phyloP scores from a whole-genome alignment of 1,140 invertebrate species.

The Anastrepha ludens region DNA sequence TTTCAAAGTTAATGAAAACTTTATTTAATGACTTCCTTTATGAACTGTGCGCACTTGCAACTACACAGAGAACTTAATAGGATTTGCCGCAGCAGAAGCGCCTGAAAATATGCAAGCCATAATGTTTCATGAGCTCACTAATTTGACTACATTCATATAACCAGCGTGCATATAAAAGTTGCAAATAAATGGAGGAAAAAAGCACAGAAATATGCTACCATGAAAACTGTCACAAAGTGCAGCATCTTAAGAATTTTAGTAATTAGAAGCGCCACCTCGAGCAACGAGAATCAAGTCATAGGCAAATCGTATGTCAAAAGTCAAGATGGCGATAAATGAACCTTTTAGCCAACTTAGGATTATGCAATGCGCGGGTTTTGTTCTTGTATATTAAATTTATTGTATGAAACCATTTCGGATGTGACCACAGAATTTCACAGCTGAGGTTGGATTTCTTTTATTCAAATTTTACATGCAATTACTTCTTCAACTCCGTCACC shows the following conservation, averaged over 20 bases:
- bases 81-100: not conserved
- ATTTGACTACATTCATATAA: not conserved
- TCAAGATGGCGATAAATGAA: not conserved
- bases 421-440: too few species aligned
- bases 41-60: not conserved
- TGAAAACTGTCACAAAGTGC: slow-evolving; percentile 30
- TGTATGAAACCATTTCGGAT: too few species aligned
- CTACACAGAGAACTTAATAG: not conserved
- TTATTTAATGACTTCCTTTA: slow-evolving; percentile 51
- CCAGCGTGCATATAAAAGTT: not conserved
- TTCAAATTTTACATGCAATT: not conserved
- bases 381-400: too few species aligned
- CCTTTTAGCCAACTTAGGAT: not conserved
- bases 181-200: not conserved
- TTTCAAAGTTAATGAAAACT: slow-evolving; percentile 46
- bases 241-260: not conserved
- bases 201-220: not conserved
- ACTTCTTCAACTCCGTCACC: not conserved
- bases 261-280: not conserved
- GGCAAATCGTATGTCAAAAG: not conserved
- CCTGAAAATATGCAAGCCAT: slow-evolving; percentile 38
- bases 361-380: not conserved
- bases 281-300: not conserved
- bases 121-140: not conserved
- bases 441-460: too few species aligned